Evolutionary conservation across 2,797 vertebrate species (phyloP).

Genomic region (Emys orbicularis): DNA sequence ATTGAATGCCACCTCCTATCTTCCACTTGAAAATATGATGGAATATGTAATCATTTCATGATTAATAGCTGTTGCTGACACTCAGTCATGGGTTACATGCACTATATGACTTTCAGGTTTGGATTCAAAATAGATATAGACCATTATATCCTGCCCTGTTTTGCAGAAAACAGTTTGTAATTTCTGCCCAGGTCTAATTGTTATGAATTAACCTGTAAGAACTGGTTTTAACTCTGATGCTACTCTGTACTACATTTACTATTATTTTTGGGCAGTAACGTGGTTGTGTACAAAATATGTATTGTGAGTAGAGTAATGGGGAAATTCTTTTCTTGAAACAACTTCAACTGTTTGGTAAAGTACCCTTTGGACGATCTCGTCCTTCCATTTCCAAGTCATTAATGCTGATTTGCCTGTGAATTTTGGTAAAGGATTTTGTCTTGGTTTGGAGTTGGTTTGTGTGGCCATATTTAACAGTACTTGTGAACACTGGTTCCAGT

Average conservation of each 20-base stretch:
- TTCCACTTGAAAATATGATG: not conserved
- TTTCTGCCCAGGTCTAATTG: not conserved
- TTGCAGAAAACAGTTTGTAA: not conserved
- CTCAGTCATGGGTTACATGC: not conserved
- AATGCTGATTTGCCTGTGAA: not conserved
- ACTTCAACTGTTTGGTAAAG: not conserved
- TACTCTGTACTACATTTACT: too few relatives aligned
- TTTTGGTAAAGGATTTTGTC: not conserved
- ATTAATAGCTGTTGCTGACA: not conserved
- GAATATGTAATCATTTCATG: not conserved
- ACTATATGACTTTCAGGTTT: too few relatives aligned
- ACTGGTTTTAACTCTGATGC: too few relatives aligned
- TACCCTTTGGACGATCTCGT: not conserved
- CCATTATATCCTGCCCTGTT: too few relatives aligned
- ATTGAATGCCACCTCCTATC: not conserved
- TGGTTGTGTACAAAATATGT: not conserved
- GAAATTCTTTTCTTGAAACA: not conserved
- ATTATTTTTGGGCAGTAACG: not conserved
- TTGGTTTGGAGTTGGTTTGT: not conserved
- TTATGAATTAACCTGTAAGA: too few relatives aligned
- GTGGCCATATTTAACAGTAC: not conserved
- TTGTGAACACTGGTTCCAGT: not conserved
- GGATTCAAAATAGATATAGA: not conserved
- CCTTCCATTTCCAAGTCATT: not conserved
- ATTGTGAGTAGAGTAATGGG: not conserved